Evolutionary conservation across 64 coral and sea anemone species (phyloP).

Genomic region (Astreopora myriophthalma): DNA sequence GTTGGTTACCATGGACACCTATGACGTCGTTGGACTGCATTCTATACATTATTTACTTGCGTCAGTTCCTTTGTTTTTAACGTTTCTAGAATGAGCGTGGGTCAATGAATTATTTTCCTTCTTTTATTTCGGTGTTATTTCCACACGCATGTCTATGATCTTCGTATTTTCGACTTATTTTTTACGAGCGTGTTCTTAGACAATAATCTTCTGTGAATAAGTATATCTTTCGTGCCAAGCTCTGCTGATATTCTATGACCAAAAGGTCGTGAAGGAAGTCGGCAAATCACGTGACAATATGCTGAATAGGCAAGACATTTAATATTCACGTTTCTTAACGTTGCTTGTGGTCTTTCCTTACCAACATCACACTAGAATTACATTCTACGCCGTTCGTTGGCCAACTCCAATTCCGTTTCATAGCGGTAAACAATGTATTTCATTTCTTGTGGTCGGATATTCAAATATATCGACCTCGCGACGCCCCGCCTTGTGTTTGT

Average conservation of each 20-base stretch:
- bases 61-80: neutral
- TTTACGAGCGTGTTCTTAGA: too few species aligned
- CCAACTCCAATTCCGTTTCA: neutral
- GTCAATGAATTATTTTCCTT: neutral
- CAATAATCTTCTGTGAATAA: too few species aligned
- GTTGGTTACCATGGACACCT: conserved; percentile 23
- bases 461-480: neutral
- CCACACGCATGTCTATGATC: neutral
- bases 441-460: neutral
- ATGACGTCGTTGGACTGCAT: conserved; percentile 13
- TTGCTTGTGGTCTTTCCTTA: neutral
- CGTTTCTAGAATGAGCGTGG: neutral
- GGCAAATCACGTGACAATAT: conserved; percentile 4
- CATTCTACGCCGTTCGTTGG: neutral
- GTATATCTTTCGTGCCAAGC: neutral
- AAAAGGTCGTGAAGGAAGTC: neutral
- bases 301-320: neutral
- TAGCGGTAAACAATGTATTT: neutral
- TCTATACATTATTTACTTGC: conserved; percentile 43
- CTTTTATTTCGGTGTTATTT: conserved; percentile 6
- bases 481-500: conserved; percentile 18
- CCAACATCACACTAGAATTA: neutral
- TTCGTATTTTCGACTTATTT: neutral
- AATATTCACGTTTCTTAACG: conserved; percentile 3
- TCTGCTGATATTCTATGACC: neutral